These are phyloP conservation scores for Caerostris extrusa DNA, from an alignment of 1,140 invertebrate species.

Conservation along the genomic window DNA sequence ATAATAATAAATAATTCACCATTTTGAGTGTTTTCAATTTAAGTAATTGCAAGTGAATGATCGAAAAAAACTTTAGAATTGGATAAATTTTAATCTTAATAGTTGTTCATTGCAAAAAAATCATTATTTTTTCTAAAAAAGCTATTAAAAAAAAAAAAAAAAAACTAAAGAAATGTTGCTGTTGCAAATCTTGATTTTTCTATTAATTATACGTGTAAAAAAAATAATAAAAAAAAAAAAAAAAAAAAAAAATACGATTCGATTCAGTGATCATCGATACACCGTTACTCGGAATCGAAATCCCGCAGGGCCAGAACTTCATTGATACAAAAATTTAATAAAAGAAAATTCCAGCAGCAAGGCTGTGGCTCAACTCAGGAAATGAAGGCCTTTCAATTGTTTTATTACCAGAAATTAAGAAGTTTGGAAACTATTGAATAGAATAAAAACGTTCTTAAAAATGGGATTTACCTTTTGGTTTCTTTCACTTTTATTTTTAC, in stretches of 20 bases:
- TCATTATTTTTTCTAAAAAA: not conserved
- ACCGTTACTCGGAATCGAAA: constrained; percentile 44
- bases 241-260: constrained; percentile 29
- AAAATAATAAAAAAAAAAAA: not conserved
- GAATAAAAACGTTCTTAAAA: not conserved
- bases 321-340: constrained; percentile 69
- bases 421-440: constrained; percentile 66
- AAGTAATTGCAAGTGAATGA: no score
- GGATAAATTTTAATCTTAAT: not conserved
- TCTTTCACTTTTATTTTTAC: not conserved
- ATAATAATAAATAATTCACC: no score
- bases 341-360: constrained; percentile 69
- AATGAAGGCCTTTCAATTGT: constrained; percentile 52
- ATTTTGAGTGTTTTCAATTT: no score
- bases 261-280: constrained; percentile 57
- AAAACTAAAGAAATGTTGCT: not conserved
- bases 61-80: no score
- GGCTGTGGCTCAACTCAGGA: constrained; percentile 7
- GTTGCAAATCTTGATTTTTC: not conserved
- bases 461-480: constrained; percentile 5
- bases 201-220: not conserved
- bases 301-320: constrained; percentile 62
- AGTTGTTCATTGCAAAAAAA: not conserved
- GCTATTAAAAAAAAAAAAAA: not conserved
- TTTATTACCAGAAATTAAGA: constrained; percentile 67